Conservation (phyloP, 1,140 invertebrate genomes). For the Lethrus apterus region DNA sequence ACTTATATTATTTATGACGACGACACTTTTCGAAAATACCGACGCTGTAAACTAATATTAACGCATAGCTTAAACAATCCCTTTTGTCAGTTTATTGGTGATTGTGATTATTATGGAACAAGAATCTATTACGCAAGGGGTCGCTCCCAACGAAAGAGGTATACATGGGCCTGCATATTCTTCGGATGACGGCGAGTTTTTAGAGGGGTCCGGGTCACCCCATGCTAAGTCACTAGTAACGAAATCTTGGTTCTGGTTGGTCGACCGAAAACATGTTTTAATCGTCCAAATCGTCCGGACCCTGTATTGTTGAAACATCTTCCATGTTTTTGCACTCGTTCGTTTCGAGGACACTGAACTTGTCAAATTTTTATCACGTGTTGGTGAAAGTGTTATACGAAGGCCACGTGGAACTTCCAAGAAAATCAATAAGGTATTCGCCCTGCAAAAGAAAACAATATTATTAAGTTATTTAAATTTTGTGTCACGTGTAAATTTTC, state of each 20-base stretch:
- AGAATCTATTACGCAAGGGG: too few species aligned
- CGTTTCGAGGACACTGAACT: conserved; percentile 27
- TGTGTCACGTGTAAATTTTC: background rate
- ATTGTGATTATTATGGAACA: conserved; percentile 6
- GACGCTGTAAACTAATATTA: too few species aligned
- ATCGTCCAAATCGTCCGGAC: conserved; percentile 20
- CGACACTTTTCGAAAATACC: too few species aligned
- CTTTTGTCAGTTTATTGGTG: conserved; percentile 13
- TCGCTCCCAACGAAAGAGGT: background rate
- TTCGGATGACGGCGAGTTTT: background rate
- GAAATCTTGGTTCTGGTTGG: conserved; percentile 31
- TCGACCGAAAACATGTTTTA: conserved; percentile 24
- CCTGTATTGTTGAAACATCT: conserved; percentile 20
- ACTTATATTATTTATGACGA: too few species aligned
- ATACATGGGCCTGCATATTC: background rate
- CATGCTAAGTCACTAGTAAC: conserved; percentile 23
- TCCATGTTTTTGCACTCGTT: conserved; percentile 19
- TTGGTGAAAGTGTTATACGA: conserved; percentile 17
- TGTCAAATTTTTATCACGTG: conserved; percentile 10
- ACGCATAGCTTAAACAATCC: background rate
- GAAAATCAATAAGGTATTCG: background rate
- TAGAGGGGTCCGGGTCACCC: conserved; percentile 25
- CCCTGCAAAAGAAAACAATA: background rate
- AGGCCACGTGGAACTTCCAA: conserved; percentile 2
- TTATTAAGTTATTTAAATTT: background rate